These are phyloP conservation scores for Scolopax mira DNA, from an alignment of 2,113 vertebrate genomes.

Conservation along the genomic window DNA sequence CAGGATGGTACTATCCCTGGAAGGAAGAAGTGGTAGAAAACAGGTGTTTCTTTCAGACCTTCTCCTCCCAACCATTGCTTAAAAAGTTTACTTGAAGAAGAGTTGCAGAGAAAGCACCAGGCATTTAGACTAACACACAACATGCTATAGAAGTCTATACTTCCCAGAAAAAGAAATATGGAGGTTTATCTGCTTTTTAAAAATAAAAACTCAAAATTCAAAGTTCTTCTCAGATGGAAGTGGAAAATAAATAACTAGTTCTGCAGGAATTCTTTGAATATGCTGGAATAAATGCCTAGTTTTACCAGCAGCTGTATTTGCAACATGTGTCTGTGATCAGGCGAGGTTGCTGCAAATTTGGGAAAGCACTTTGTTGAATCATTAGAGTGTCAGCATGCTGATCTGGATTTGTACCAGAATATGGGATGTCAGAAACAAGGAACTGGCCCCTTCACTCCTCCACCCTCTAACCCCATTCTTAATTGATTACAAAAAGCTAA, in stretches of 20 bases:
- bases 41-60: neutral
- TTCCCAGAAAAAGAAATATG: neutral
- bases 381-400: neutral
- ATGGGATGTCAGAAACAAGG: neutral
- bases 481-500: neutral
- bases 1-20: neutral
- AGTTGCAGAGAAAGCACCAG: neutral
- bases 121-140: neutral
- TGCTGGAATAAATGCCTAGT: rapidly evolving
- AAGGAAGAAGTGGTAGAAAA: neutral
- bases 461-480: neutral
- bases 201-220: neutral
- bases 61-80: neutral
- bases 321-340: neutral
- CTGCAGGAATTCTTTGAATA: neutral
- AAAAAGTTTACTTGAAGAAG: neutral
- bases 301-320: neutral
- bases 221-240: neutral
- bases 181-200: neutral
- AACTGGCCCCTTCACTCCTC: neutral
- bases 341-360: neutral
- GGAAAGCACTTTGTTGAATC: neutral
- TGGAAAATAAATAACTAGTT: neutral
- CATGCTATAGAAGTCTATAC: neutral
- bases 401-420: neutral